Conservation (phyloP, 2,888 invertebrate genomes). For the Drosophila robusta region DNA sequence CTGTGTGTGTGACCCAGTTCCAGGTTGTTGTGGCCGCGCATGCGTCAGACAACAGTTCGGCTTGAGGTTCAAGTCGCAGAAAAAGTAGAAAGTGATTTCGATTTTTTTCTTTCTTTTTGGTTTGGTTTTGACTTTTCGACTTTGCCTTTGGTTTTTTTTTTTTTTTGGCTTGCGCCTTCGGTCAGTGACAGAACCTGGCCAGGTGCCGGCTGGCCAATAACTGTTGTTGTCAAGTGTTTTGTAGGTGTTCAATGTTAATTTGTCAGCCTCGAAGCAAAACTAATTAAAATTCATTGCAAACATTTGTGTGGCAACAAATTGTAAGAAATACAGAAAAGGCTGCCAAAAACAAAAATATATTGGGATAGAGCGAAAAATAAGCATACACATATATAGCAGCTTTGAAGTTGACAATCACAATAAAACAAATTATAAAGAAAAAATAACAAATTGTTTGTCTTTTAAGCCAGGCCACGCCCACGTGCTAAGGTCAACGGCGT, state of each 20-base stretch:
- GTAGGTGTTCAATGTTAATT: constrained; percentile 61
- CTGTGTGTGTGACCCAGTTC: constrained; percentile 61
- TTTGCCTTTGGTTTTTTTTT: constrained; percentile 1
- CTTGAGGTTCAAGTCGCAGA: constrained; percentile 45
- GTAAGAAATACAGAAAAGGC: constrained; percentile 51
- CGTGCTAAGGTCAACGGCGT: constrained; percentile 63
- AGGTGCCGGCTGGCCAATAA: constrained; percentile 22
- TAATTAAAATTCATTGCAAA: constrained; percentile 76
- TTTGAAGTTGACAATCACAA: constrained; percentile 37
- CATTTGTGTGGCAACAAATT: constrained; percentile 61
- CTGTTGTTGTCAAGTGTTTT: constrained; percentile 17
- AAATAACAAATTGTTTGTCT: constrained; percentile 14
- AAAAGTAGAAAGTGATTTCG: constrained; percentile 73
- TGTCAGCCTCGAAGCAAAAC: constrained; percentile 62
- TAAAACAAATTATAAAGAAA: not conserved
- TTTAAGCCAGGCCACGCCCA: constrained; percentile 57
- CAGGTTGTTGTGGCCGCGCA: constrained; percentile 56
- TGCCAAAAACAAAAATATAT: constrained; percentile 37
- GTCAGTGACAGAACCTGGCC: constrained; percentile 43
- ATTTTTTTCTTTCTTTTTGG: constrained; percentile 4
- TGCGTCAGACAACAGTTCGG: constrained; percentile 47
- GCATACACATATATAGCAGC: not conserved
- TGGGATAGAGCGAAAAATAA: not conserved
- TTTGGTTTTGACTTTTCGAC: constrained; percentile 1
- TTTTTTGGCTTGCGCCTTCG: not conserved